phyloP scores from a whole-genome alignment of 2,888 invertebrate genomes.

The Adineta ricciae region DNA sequence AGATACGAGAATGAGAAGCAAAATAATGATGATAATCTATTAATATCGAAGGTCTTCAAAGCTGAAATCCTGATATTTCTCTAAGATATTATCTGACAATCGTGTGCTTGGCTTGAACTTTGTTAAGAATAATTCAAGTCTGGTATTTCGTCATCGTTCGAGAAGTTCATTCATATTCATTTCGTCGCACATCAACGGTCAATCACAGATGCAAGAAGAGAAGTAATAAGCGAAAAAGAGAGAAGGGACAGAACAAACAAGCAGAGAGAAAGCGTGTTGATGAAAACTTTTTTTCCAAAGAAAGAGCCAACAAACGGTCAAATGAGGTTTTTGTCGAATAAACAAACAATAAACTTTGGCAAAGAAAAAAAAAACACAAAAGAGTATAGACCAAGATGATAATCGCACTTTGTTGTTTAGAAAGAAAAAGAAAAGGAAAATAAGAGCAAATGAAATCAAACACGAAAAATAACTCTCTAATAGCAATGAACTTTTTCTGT shows the following conservation, averaged over 20 bases:
- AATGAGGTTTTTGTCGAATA: not conserved
- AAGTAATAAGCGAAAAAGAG: not conserved
- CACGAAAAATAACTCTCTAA: not conserved
- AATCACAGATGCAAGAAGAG: not conserved
- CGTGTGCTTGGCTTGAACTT: not conserved
- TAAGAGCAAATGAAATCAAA: not conserved
- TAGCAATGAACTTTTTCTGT: slow-evolving; percentile 19
- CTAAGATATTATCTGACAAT: not conserved
- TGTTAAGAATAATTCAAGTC: too few relatives aligned
- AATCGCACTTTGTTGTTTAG: slow-evolving; percentile 8
- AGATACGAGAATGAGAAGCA: too few relatives aligned
- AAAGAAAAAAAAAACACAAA: not conserved
- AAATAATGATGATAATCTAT: not conserved
- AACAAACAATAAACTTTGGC: not conserved
- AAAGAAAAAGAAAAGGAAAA: too few relatives aligned
- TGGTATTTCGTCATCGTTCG: not conserved
- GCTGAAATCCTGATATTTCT: not conserved
- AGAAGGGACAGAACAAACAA: not conserved
- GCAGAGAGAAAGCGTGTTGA: not conserved
- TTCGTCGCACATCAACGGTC: not conserved
- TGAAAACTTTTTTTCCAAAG: not conserved
- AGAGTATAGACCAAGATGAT: not conserved
- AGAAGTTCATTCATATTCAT: not conserved
- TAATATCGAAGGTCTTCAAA: not conserved
- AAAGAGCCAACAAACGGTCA: not conserved